Conservation (phyloP, 2,113 vertebrate species). For the Oxyura jamaicensis region DNA sequence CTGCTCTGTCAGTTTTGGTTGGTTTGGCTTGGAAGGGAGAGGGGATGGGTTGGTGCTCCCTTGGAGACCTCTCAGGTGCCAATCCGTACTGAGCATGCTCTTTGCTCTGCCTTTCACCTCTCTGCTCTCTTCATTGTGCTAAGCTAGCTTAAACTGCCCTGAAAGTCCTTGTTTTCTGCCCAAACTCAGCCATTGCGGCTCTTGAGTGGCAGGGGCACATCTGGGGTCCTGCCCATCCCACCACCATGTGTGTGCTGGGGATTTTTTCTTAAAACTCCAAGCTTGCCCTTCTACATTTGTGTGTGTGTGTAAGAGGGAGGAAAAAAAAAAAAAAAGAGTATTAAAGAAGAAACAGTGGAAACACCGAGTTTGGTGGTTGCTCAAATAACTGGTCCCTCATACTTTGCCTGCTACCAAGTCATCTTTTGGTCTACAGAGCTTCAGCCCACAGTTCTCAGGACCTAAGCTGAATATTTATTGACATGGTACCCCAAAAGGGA, state of each 20-base stretch:
- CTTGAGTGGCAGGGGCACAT: no score
- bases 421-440: not conserved
- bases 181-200: not conserved
- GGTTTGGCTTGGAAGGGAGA: not conserved
- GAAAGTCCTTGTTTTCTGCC: not conserved
- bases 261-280: not conserved
- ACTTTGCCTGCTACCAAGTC: not conserved
- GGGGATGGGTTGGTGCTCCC: not conserved
- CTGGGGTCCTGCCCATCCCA: not conserved
- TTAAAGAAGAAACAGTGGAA: not conserved
- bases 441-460: not conserved
- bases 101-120: not conserved
- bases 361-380: not conserved
- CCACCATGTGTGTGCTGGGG: not conserved
- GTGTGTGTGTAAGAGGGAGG: no score
- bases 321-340: not conserved
- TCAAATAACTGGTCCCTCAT: not conserved
- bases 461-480: not conserved
- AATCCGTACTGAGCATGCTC: fast-evolving
- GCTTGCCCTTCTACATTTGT: not conserved
- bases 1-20: not conserved
- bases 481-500: not conserved
- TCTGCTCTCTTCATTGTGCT: not conserved
- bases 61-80: not conserved
- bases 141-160: not conserved